These are phyloP conservation scores for Drosophila pruinosa DNA, from an alignment of 1,140 invertebrate species.

Conservation along the genomic window DNA sequence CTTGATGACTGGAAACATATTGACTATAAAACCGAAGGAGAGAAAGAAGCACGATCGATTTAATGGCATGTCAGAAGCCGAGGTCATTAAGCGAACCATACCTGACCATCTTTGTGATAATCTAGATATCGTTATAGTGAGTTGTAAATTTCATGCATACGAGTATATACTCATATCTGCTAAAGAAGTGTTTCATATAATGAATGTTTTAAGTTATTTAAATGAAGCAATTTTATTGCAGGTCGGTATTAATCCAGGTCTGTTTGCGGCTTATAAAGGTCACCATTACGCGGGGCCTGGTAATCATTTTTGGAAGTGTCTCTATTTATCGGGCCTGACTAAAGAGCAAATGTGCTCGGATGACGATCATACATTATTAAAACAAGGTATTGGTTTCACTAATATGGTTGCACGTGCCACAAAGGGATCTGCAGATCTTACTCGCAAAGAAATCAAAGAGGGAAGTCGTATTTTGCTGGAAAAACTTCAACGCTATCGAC, in stretches of 20 bases:
- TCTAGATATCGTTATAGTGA: conserved; percentile 98
- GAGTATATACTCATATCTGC: conserved; percentile 4
- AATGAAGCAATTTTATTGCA: conserved; percentile 82
- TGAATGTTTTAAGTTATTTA: neutral
- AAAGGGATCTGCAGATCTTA: conserved; percentile 97
- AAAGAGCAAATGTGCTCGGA: conserved; percentile 97
- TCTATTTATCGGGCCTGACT: conserved; percentile 96
- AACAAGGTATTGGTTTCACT: conserved; percentile 98
- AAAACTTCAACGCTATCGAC: conserved; percentile 95
- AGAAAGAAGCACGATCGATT: conserved; percentile 97
- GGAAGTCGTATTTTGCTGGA: conserved; percentile 95
- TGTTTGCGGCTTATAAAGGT: conserved; percentile 98
- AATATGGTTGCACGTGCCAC: conserved; percentile 98
- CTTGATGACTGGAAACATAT: conserved; percentile 1
- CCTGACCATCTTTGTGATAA: conserved; percentile 96
- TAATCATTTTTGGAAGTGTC: conserved; percentile 99
- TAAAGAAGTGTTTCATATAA: no score
- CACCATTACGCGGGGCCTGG: conserved; percentile 99
- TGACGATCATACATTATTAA: conserved; percentile 96
- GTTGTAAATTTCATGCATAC: conserved; percentile 86
- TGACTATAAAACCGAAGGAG: conserved; percentile 87
- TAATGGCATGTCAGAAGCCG: conserved; percentile 98
- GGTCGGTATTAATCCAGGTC: conserved; percentile 98
- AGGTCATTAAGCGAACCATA: conserved; percentile 95
- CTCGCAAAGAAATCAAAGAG: conserved; percentile 98